A percentile compares a stretch with the other conserved stretches of the same genome.
Evolutionary conservation across 2,797 vertebrate species (phyloP).

Genomic region (Scomberomorus guttatus): DNA sequence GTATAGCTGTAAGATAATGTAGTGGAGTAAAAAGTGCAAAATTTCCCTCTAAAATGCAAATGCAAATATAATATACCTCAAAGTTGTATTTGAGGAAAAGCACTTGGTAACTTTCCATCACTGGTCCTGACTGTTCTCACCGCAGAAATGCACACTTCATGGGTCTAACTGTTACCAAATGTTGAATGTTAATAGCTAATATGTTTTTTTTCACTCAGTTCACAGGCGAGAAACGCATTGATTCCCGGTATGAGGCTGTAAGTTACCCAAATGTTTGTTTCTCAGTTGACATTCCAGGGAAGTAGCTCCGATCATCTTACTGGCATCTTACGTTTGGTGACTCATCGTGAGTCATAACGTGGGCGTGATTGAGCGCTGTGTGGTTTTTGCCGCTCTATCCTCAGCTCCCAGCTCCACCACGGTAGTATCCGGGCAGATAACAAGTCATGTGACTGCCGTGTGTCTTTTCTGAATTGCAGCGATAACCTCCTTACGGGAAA

Average conservation of each 20-base stretch:
- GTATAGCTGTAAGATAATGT: neutral
- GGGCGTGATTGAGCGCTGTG: conserved; percentile 70
- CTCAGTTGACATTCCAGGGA: conserved; percentile 60
- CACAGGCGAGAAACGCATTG: conserved; percentile 38
- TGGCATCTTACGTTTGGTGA: conserved; percentile 84
- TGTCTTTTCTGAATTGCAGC: conserved; percentile 47
- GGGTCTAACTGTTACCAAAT: conserved; percentile 4
- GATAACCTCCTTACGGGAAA: conserved; percentile 65
- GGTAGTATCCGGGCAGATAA: conserved; percentile 81
- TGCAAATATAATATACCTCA: no score
- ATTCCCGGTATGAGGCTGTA: conserved; percentile 70
- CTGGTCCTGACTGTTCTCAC: neutral
- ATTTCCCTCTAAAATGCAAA: neutral
- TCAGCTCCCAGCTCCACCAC: conserved; percentile 57
- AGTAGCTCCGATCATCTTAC: conserved; percentile 72
- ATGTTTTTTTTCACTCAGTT: no score
- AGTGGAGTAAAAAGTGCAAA: neutral
- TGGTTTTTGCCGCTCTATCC: conserved; percentile 56
- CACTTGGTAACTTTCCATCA: conserved; percentile 3
- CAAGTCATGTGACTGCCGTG: conserved; percentile 71
- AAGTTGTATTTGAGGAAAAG: neutral
- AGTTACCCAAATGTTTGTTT: conserved; percentile 21
- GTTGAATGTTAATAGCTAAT: neutral
- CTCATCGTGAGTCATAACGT: conserved; percentile 82
- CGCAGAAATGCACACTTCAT: neutral